Evolutionary conservation across 2,797 vertebrate species (phyloP).

Genomic region (Peromyscus eremicus): DNA sequence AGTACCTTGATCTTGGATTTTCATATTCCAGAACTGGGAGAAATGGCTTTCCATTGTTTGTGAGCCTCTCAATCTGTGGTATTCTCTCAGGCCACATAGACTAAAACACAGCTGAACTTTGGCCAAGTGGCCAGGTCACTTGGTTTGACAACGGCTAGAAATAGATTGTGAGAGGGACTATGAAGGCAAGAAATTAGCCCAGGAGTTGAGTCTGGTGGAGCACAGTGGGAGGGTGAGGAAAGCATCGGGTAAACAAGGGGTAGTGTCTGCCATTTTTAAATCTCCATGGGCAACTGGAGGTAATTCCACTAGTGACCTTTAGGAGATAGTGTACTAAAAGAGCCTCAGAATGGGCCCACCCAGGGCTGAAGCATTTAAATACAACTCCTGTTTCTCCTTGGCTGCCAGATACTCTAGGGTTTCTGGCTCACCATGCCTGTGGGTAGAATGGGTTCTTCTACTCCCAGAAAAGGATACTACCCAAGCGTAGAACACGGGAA

Average conservation of each 20-base stretch:
- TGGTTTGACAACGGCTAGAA: neutral
- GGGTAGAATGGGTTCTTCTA: neutral
- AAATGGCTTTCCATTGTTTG: neutral
- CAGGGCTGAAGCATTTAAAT: neutral
- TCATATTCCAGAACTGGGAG: neutral
- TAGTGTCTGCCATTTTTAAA: neutral
- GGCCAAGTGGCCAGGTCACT: neutral
- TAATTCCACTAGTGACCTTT: neutral
- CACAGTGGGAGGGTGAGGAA: neutral
- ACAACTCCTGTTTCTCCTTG: no score
- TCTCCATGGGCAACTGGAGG: neutral
- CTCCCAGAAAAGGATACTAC: neutral
- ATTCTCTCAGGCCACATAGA: neutral
- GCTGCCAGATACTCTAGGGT: neutral
- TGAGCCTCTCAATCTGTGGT: neutral
- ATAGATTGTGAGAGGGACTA: neutral
- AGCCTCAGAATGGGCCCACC: neutral
- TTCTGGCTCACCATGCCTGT: neutral
- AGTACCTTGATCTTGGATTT: neutral
- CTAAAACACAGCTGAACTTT: neutral
- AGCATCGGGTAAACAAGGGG: neutral
- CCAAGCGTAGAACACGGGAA: neutral
- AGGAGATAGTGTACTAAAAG: accelerated
- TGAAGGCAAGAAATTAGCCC: neutral
- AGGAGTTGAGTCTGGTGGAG: neutral